Evolutionary conservation across 2,113 vertebrate species (phyloP).

Genomic region (Odocoileus hemionus): DNA sequence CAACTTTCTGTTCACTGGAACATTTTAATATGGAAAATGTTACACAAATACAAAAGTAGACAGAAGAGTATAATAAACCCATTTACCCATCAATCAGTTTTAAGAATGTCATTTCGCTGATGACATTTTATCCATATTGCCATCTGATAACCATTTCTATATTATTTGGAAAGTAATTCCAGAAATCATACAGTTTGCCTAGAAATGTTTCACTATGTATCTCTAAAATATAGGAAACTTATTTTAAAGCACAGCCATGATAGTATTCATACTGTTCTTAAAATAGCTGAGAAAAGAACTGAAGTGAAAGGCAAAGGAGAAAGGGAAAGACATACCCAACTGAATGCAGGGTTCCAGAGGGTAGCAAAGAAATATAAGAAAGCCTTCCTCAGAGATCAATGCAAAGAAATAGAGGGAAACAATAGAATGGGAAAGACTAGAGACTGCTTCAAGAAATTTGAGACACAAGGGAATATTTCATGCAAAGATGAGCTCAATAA

Average conservation of each 20-base stretch:
- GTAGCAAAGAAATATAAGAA: not conserved
- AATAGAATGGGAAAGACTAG: not conserved
- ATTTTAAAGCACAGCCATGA: not conserved
- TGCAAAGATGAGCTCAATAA: not conserved
- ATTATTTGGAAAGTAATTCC: not conserved
- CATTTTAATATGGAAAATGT: not conserved
- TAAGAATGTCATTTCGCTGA: too few species aligned
- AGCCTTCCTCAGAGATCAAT: not conserved
- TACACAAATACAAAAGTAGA: too few species aligned
- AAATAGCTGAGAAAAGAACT: not conserved
- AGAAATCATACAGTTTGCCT: not conserved
- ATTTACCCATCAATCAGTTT: not conserved
- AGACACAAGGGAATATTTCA: not conserved
- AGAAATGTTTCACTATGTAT: not conserved
- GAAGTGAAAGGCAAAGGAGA: not conserved
- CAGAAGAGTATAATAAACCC: rapidly evolving
- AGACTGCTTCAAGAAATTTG: not conserved
- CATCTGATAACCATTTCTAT: not conserved
- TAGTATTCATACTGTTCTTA: not conserved
- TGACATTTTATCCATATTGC: rapidly evolving
- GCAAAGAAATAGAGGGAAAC: not conserved
- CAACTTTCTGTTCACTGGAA: not conserved
- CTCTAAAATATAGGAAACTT: not conserved
- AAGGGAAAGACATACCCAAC: not conserved
- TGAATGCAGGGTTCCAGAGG: not conserved